Evolutionary conservation across 2,113 vertebrate species (phyloP).

Genomic region (Spermophilus dauricus): DNA sequence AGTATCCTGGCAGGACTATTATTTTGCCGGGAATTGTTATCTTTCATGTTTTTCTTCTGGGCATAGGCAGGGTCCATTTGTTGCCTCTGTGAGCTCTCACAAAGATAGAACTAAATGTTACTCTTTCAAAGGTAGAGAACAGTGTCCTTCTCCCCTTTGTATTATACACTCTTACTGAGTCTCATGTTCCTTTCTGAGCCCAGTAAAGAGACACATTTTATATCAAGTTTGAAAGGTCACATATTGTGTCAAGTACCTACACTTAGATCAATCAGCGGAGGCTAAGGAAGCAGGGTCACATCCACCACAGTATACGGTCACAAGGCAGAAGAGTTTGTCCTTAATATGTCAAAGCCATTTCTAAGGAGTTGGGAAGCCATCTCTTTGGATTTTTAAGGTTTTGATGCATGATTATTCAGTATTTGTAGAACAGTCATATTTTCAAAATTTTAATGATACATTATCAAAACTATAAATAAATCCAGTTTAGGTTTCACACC

Average conservation of each 20-base stretch:
- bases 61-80: not conserved
- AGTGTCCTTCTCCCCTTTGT: not conserved
- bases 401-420: not conserved
- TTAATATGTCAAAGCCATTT: not conserved
- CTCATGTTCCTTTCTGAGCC: not conserved
- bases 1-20: not conserved
- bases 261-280: not conserved
- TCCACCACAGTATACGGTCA: not conserved
- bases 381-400: not conserved
- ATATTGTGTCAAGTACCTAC: not conserved
- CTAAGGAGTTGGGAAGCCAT: not conserved
- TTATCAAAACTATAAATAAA: conserved; percentile 33
- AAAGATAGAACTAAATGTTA: conserved; percentile 39
- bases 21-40: not conserved
- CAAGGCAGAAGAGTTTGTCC: not conserved
- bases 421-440: not conserved
- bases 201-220: not conserved
- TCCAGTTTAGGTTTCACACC: not conserved
- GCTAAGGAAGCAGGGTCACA: not conserved
- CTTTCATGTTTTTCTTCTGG: conserved; percentile 14
- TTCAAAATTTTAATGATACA: not conserved
- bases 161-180: not conserved
- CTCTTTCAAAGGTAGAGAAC: not conserved
- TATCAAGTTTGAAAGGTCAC: not conserved
- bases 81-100: conserved; percentile 17